Percentiles rank a stretch among this genome's conserved stretches.
These are phyloP conservation scores for Musca vetustissima DNA, from an alignment of 1,140 invertebrate species.

Conservation along the genomic window DNA sequence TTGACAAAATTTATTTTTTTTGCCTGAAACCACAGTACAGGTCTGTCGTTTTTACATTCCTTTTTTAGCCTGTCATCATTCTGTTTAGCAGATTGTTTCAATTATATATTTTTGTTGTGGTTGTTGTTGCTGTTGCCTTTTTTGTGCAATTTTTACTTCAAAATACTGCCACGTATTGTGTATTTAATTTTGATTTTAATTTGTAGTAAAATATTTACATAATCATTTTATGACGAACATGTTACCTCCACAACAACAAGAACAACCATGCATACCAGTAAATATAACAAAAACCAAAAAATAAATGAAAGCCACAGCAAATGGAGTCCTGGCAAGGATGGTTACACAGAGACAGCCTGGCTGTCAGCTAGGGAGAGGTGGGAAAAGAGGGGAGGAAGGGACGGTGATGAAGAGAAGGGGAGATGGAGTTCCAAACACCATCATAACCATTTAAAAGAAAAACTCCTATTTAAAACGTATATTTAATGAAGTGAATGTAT, in stretches of 20 bases:
- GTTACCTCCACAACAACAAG: slow-evolving; percentile 10
- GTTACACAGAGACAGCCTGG: background rate
- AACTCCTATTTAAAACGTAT: slow-evolving; percentile 6
- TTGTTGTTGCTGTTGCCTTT: too few species aligned
- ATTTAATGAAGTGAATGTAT: background rate
- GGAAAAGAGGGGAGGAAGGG: too few species aligned
- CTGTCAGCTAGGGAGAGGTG: too few species aligned
- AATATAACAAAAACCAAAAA: background rate
- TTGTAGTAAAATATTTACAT: slow-evolving; percentile 24
- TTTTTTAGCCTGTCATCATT: too few species aligned
- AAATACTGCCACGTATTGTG: background rate
- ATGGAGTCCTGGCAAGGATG: background rate
- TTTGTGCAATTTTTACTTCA: background rate
- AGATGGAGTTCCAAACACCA: too few species aligned
- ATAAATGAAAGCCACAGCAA: too few species aligned
- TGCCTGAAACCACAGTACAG: too few species aligned
- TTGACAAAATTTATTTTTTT: too few species aligned
- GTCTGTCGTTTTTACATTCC: too few species aligned
- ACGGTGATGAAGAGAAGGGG: too few species aligned
- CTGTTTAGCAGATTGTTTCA: too few species aligned
- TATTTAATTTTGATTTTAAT: slow-evolving; percentile 24
- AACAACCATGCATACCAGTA: background rate
- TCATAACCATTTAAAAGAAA: slow-evolving; percentile 1
- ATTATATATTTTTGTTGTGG: background rate
- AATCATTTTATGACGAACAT: slow-evolving; percentile 14